A percentile compares a stretch with the other conserved stretches of the same genome.
Evolutionary conservation across 2,113 vertebrate genomes (phyloP).

Genomic region (Cygnus buccinator): DNA sequence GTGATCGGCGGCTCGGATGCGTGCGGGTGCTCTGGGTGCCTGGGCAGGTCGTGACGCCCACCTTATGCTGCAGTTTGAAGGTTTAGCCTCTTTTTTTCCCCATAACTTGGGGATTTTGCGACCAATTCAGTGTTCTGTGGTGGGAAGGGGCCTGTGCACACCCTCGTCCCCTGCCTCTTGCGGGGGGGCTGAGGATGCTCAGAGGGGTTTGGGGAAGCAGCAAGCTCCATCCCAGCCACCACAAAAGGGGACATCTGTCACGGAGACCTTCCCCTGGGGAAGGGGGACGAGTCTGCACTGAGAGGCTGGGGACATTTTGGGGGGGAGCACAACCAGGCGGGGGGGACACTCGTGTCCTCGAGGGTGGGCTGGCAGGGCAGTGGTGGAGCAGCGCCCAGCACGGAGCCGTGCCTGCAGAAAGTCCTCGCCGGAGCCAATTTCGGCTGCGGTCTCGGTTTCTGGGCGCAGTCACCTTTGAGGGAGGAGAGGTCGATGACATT

Average conservation of each 20-base stretch:
- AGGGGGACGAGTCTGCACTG: neutral
- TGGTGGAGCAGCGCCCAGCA: neutral
- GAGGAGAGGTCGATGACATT: neutral
- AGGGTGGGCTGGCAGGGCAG: accelerated
- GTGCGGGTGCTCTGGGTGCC: neutral
- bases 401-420: neutral
- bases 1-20: neutral
- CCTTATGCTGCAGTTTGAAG: neutral
- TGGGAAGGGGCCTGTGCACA: accelerated
- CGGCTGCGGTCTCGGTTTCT: neutral
- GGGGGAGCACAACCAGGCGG: neutral
- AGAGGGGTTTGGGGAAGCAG: neutral
- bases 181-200: neutral
- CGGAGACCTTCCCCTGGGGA: neutral
- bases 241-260: neutral
- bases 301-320: neutral
- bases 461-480: neutral
- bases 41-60: neutral
- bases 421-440: neutral
- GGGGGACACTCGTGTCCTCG: accelerated
- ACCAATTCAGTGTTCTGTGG: accelerated
- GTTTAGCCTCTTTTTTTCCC: neutral
- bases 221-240: accelerated
- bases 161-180: neutral
- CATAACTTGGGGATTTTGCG: neutral